phyloP scores from a whole-genome alignment of 2,888 invertebrate species.

The Leptarthrus brevirostris region DNA sequence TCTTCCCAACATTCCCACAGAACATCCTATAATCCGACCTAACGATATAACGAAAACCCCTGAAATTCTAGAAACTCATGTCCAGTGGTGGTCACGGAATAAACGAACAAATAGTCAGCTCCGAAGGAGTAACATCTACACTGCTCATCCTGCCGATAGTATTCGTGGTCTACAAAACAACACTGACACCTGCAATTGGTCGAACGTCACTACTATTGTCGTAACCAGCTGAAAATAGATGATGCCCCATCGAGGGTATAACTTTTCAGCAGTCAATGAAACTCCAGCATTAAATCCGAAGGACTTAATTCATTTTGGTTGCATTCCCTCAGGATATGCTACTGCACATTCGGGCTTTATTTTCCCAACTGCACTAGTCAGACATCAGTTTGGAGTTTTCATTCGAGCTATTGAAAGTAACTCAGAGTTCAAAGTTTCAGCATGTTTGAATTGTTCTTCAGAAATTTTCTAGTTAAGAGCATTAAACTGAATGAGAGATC shows the following conservation, averaged over 20 bases:
- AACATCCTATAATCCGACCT: constrained; percentile 42
- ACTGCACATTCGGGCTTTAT: constrained; percentile 36
- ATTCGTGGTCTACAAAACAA: constrained; percentile 63
- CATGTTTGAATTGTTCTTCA: constrained; percentile 31
- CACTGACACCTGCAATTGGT: constrained; percentile 61
- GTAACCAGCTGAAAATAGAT: constrained; percentile 64
- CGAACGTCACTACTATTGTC: constrained; percentile 62
- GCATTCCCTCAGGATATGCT: constrained; percentile 25
- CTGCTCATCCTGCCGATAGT: constrained; percentile 66
- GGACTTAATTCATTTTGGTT: constrained; percentile 38
- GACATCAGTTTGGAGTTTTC: constrained; percentile 36
- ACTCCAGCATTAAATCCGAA: constrained; percentile 25
- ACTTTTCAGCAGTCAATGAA: constrained; percentile 7
- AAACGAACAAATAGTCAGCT: constrained; percentile 65
- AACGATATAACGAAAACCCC: constrained; percentile 28
- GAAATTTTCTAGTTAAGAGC: constrained; percentile 29
- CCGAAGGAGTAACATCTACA: constrained; percentile 66
- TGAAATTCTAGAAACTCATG: constrained; percentile 63
- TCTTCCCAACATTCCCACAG: constrained; percentile 56
- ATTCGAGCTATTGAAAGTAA: neutral
- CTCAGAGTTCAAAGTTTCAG: constrained; percentile 19
- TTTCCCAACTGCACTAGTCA: constrained; percentile 46
- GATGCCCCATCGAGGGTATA: constrained; percentile 13
- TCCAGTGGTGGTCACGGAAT: constrained; percentile 67
- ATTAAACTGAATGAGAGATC: neutral